A percentile compares a stretch with the other conserved stretches of the same genome.
These are phyloP conservation scores for Hymenopus coronatus DNA, from an alignment of 2,888 invertebrate genomes.

Conservation along the genomic window DNA sequence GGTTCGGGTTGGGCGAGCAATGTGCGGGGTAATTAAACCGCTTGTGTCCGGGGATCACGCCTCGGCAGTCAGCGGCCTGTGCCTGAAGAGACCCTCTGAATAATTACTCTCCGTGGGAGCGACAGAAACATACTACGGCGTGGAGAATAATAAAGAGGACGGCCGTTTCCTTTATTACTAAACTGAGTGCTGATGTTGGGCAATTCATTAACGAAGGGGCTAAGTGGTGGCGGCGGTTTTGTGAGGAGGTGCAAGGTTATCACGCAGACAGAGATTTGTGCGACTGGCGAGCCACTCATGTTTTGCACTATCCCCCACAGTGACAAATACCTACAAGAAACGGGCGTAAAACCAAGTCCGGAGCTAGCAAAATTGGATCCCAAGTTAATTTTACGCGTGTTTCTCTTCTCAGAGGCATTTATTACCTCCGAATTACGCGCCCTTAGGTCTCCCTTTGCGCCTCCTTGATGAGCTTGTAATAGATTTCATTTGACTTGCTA, in stretches of 20 bases:
- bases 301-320: background rate
- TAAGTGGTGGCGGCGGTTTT: background rate
- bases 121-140: background rate
- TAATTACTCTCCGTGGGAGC: background rate
- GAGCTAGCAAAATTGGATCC: background rate
- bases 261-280: background rate
- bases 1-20: background rate
- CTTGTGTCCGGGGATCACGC: slow-evolving; percentile 5
- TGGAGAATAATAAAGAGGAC: background rate
- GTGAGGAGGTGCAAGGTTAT: background rate
- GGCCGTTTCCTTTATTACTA: background rate
- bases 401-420: background rate
- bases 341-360: background rate
- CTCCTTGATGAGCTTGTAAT: background rate
- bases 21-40: background rate
- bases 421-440: background rate
- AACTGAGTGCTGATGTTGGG: background rate
- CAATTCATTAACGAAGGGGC: background rate
- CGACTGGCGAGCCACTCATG: background rate
- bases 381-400: background rate
- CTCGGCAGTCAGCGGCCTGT: background rate
- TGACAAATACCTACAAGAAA: background rate
- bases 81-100: background rate
- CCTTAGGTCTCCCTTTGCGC: background rate
- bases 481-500: background rate